A percentile compares a stretch with the other conserved stretches of the same genome.
These are phyloP conservation scores for Umimayanthus kanabou DNA, from an alignment of 92 coral and sea anemone species.

Conservation along the genomic window DNA sequence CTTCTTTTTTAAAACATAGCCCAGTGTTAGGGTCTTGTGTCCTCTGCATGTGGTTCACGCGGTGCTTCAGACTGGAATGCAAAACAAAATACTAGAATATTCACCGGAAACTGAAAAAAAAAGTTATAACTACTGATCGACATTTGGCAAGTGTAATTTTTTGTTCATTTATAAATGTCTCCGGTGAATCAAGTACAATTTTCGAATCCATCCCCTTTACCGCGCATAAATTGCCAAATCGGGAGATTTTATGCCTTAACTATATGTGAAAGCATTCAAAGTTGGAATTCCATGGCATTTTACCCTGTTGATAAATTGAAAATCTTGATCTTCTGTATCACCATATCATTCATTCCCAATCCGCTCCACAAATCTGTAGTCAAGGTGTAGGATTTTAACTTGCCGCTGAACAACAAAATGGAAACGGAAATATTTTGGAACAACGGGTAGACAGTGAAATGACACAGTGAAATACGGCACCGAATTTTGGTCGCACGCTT, in stretches of 20 bases:
- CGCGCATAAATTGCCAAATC: background rate
- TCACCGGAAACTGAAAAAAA: background rate
- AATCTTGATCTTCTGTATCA: background rate
- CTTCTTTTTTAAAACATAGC: background rate
- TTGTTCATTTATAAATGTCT: background rate
- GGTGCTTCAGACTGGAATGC: background rate
- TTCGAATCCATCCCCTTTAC: background rate
- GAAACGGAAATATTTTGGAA: background rate
- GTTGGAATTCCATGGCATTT: background rate
- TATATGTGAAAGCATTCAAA: background rate
- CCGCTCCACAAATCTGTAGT: background rate
- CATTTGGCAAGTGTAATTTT: background rate
- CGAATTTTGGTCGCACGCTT: background rate
- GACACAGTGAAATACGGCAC: background rate
- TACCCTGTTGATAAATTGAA: background rate
- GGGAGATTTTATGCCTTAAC: background rate
- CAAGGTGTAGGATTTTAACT: background rate
- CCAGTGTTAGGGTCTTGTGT: background rate
- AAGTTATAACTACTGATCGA: background rate
- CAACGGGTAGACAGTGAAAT: background rate
- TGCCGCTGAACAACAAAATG: background rate
- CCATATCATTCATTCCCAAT: background rate
- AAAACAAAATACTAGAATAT: conserved; percentile 3
- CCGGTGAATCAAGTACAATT: background rate
- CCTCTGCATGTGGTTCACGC: background rate